Evolutionary conservation across 1,140 invertebrate genomes (phyloP).

Genomic region (Harlomillsia oculata): DNA sequence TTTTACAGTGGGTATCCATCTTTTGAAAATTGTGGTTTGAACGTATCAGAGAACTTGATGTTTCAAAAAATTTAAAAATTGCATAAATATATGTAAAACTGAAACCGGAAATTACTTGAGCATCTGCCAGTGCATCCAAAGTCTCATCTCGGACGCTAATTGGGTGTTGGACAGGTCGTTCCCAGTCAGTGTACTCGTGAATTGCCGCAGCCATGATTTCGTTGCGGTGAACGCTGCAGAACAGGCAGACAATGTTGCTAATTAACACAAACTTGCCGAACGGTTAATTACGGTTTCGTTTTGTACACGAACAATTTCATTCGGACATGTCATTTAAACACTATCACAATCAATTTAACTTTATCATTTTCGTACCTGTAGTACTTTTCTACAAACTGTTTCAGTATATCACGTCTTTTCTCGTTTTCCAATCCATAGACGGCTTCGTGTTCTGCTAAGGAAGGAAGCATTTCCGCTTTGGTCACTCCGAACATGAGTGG

Average conservation of each 20-base stretch:
- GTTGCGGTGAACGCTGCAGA: constrained; percentile 67
- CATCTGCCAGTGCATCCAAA: constrained; percentile 85
- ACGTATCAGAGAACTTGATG: not conserved
- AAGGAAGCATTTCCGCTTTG: constrained; percentile 70
- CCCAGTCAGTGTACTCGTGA: constrained; percentile 97
- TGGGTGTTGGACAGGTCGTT: constrained; percentile 63
- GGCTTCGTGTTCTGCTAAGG: constrained; percentile 60
- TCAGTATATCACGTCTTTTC: constrained; percentile 76
- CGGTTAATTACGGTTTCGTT: not conserved
- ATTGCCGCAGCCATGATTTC: constrained; percentile 95
- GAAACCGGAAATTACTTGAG: constrained; percentile 47
- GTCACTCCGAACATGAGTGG: constrained; percentile 67
- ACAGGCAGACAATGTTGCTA: not conserved
- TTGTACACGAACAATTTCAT: not conserved
- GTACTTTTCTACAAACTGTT: constrained; percentile 86
- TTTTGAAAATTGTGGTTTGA: not conserved
- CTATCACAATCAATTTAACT: not conserved
- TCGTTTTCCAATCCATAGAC: constrained; percentile 87
- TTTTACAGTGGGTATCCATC: not conserved
- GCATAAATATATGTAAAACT: not conserved
- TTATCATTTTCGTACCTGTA: constrained; percentile 45
- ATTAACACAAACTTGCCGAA: not conserved
- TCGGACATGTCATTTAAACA: not conserved
- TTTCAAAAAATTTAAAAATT: not conserved
- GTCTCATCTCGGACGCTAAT: constrained; percentile 66